phyloP scores from a whole-genome alignment of 1,140 invertebrate genomes.

The Elymnias hypermnestra region DNA sequence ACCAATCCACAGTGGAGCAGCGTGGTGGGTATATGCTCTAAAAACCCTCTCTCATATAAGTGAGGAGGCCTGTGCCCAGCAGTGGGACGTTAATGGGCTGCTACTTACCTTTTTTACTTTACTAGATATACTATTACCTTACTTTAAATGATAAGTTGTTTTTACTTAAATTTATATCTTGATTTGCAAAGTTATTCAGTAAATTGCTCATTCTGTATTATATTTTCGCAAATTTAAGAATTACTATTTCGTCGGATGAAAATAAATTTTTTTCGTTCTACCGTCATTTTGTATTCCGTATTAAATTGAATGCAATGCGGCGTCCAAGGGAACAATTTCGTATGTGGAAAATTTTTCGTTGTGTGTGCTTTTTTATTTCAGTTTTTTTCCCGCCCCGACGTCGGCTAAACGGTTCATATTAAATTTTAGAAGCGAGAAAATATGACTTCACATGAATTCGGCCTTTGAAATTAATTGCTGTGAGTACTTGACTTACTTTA shows the following conservation, averaged over 20 bases:
- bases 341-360: constrained; percentile 17
- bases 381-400: not conserved
- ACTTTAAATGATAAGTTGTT: too few species aligned
- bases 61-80: too few species aligned
- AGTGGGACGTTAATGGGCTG: not conserved
- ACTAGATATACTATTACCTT: too few species aligned
- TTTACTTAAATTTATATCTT: too few species aligned
- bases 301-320: constrained; percentile 25
- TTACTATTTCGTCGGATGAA: not conserved
- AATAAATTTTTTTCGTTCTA: not conserved
- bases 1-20: too few species aligned
- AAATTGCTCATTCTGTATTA: too few species aligned
- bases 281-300: constrained; percentile 22
- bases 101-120: too few species aligned
- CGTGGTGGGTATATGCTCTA: too few species aligned
- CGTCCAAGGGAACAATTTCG: constrained; percentile 21
- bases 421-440: constrained; percentile 14
- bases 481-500: constrained; percentile 4
- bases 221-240: too few species aligned
- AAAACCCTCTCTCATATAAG: too few species aligned
- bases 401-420: constrained; percentile 18
- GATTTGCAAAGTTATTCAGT: too few species aligned
- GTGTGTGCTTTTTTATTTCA: constrained; percentile 1
- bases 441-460: constrained; percentile 9
- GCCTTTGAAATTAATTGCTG: constrained; percentile 13